Conservation (phyloP, 2,797 vertebrate species). For the Okamejei kenojei region DNA sequence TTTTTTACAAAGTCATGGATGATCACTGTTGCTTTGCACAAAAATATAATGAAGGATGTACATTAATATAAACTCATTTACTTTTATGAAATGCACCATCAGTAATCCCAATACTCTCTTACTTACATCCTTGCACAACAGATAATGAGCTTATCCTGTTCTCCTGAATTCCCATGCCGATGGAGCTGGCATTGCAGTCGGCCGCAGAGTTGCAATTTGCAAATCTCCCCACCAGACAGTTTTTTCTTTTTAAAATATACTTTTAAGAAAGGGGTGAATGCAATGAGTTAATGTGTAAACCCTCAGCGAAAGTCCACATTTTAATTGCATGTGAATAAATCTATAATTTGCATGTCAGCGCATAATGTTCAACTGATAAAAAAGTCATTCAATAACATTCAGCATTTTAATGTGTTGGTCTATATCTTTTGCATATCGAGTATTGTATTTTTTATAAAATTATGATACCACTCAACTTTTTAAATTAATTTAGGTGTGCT, state of each 20-base stretch:
- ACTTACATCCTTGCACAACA: background rate
- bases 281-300: background rate
- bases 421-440: background rate
- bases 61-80: background rate
- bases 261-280: background rate
- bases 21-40: background rate
- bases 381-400: background rate
- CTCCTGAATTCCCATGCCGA: background rate
- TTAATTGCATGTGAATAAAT: constrained; percentile 5
- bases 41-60: background rate
- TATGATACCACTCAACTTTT: background rate
- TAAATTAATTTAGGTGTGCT: background rate
- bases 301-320: background rate
- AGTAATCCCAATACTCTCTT: background rate
- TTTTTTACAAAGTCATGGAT: background rate
- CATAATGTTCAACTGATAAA: background rate
- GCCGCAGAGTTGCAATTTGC: background rate
- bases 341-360: background rate
- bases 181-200: background rate
- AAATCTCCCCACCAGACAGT: background rate
- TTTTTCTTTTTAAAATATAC: background rate
- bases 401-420: background rate
- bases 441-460: constrained; percentile 28
- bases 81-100: background rate
- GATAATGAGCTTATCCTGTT: background rate